These are phyloP conservation scores for Lepidochitona cinerea DNA, from an alignment of 2,888 invertebrate genomes.

Conservation along the genomic window DNA sequence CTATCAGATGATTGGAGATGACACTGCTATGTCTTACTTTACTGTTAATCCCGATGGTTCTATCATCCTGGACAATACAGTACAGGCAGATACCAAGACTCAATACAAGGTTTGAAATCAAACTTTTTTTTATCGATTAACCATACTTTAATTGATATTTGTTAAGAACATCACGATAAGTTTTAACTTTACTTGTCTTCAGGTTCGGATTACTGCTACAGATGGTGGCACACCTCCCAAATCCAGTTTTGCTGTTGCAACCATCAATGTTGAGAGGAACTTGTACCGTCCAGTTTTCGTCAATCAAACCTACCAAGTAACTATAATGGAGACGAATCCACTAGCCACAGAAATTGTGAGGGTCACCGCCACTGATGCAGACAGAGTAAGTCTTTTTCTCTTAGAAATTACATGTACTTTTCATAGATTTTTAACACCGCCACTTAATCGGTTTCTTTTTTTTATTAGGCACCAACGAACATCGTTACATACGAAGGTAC, in stretches of 20 bases:
- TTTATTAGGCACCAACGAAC: constrained; percentile 54
- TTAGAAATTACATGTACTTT: too few relatives aligned
- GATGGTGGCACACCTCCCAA: constrained; percentile 61
- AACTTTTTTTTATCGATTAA: too few relatives aligned
- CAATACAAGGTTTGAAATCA: constrained; percentile 3
- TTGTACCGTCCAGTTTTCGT: not conserved
- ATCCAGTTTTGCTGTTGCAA: constrained; percentile 28
- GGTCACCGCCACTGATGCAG: constrained; percentile 50
- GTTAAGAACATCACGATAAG: too few relatives aligned
- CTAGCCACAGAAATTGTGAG: constrained; percentile 43
- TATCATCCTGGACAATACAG: constrained; percentile 36
- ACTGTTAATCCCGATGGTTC: constrained; percentile 47
- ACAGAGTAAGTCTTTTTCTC: too few relatives aligned
- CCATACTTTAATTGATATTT: too few relatives aligned
- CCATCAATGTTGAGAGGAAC: constrained; percentile 27
- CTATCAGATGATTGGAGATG: constrained; percentile 59
- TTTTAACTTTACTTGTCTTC: not conserved
- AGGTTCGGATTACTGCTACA: constrained; percentile 9
- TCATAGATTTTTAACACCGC: too few relatives aligned
- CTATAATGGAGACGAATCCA: constrained; percentile 51
- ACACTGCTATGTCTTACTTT: constrained; percentile 52
- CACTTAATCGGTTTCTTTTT: too few relatives aligned
- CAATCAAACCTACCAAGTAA: constrained; percentile 31
- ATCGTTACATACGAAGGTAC: constrained; percentile 48
- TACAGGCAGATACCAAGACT: constrained; percentile 16